Evolutionary conservation across 2,113 vertebrate species (phyloP).

Genomic region (Silurus glanis): DNA sequence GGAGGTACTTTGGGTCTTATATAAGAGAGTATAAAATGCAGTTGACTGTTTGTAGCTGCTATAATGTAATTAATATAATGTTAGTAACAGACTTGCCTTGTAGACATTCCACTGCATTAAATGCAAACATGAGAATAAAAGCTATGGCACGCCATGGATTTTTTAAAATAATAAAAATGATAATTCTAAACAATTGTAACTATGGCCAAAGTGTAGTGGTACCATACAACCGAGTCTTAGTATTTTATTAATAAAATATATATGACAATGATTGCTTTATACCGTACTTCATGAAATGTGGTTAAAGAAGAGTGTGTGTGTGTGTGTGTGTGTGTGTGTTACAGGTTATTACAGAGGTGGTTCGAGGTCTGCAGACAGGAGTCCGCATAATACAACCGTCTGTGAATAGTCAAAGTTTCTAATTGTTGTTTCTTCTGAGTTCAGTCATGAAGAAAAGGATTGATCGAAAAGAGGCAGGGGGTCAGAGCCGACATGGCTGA

Average conservation of each 20-base stretch:
- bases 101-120: neutral
- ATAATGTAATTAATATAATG: neutral
- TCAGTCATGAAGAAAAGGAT: conserved; percentile 4
- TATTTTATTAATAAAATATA: neutral
- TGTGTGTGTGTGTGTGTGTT: neutral
- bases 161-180: neutral
- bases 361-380: neutral
- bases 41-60: neutral
- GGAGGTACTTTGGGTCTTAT: neutral
- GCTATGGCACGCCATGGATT: neutral
- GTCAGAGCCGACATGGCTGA: conserved; percentile 6
- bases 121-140: neutral
- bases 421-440: neutral
- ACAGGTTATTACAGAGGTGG: neutral
- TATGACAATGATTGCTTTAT: neutral
- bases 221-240: too few species aligned
- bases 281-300: neutral
- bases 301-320: neutral
- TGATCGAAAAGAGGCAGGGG: neutral
- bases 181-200: neutral
- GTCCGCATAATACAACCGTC: neutral
- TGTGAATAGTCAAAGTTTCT: neutral
- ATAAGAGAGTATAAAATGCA: neutral
- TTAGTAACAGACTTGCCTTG: neutral
- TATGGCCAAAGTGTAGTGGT: neutral